Evolutionary conservation across 2,797 vertebrate genomes (phyloP).

Genomic region (Rhabdophis nuchalis): DNA sequence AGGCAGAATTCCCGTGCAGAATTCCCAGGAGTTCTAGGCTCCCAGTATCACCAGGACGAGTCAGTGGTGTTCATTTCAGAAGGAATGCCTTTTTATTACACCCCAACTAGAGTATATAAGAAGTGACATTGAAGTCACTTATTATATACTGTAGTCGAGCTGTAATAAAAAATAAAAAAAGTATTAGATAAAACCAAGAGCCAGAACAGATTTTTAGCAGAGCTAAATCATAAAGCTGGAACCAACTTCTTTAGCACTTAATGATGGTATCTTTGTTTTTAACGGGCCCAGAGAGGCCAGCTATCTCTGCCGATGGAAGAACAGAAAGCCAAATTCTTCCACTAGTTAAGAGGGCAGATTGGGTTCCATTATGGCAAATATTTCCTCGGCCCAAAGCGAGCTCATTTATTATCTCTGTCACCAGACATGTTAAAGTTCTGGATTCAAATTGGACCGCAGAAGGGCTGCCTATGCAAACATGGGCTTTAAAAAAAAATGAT

Average conservation of each 20-base stretch:
- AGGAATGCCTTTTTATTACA: conserved; percentile 48
- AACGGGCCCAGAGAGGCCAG: accelerated
- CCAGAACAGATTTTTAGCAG: conserved; percentile 63
- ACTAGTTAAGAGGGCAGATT: conserved; percentile 65
- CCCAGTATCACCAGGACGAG: neutral
- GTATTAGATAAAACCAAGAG: conserved; percentile 28
- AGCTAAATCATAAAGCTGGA: conserved; percentile 51
- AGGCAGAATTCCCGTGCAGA: neutral
- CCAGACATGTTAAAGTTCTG: conserved; percentile 62
- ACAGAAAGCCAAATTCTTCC: conserved; percentile 39
- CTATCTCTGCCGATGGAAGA: conserved; percentile 20
- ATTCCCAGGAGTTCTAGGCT: neutral
- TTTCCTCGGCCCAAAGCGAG: conserved; percentile 66
- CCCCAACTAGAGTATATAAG: conserved; percentile 42
- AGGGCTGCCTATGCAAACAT: conserved; percentile 55
- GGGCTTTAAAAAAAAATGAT: conserved; percentile 12
- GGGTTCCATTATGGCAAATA: conserved; percentile 63
- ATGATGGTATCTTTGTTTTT: conserved; percentile 30
- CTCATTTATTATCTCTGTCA: conserved; percentile 66
- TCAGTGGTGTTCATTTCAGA: neutral
- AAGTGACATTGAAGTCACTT: neutral
- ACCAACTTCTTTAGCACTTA: conserved; percentile 54
- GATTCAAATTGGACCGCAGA: conserved; percentile 58
- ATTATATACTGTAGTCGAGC: too few species aligned
- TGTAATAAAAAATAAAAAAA: too few species aligned